Evolutionary conservation across 2,797 vertebrate genomes (phyloP).

Genomic region (Tympanoctomys barrerae): DNA sequence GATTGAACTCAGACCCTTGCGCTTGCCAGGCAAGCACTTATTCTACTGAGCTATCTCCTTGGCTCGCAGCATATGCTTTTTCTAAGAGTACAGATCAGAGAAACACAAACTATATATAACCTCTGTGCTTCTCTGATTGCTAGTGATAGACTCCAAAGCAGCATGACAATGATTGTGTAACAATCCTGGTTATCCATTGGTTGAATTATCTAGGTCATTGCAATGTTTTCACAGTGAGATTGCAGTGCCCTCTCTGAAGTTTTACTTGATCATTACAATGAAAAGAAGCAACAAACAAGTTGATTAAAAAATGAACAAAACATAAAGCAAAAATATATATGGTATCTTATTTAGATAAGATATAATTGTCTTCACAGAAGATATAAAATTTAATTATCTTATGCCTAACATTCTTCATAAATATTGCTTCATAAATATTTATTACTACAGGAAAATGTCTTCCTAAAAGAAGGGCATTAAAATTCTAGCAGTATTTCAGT

Average conservation of each 20-base stretch:
- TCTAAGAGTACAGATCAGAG: slow-evolving; percentile 11
- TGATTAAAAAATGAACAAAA: slow-evolving; percentile 35
- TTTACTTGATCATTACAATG: slow-evolving; percentile 36
- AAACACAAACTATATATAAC: slow-evolving; percentile 24
- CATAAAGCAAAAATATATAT: background rate
- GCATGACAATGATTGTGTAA: slow-evolving; percentile 19
- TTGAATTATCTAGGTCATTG: slow-evolving; percentile 3
- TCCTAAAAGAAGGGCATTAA: slow-evolving; percentile 35
- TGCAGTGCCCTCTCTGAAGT: background rate
- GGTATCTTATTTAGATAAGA: slow-evolving; percentile 10
- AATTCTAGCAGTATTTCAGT: slow-evolving; percentile 45
- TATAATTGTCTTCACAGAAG: slow-evolving; percentile 40
- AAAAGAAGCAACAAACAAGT: slow-evolving; percentile 9
- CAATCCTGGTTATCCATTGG: slow-evolving; percentile 21
- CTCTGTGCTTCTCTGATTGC: background rate
- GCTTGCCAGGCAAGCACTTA: too few species aligned
- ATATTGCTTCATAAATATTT: slow-evolving; percentile 46
- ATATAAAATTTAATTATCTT: slow-evolving; percentile 30
- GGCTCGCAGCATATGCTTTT: background rate
- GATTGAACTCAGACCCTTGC: too few species aligned
- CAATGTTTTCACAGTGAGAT: background rate
- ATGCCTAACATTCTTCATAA: background rate
- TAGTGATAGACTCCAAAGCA: slow-evolving; percentile 24
- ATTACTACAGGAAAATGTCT: slow-evolving; percentile 62
- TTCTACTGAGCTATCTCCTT: too few species aligned